phyloP scores from a whole-genome alignment of 2,113 vertebrate species.

The Antennarius striatus region DNA sequence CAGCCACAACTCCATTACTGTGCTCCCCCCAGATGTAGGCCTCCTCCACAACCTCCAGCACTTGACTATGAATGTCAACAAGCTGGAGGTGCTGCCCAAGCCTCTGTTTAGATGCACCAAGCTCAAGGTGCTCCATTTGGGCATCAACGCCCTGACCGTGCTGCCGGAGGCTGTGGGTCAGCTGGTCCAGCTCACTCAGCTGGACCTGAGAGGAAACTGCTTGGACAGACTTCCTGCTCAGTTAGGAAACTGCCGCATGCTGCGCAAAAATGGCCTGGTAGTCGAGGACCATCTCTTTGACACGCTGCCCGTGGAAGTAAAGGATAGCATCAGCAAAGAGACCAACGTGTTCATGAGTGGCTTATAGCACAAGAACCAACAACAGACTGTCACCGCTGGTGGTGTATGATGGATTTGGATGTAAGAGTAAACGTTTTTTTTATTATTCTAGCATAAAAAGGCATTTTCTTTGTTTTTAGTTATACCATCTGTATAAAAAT shows the following conservation, averaged over 20 bases:
- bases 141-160: conserved; percentile 87
- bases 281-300: conserved; percentile 98
- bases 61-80: conserved; percentile 91
- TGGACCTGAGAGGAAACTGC: conserved; percentile 95
- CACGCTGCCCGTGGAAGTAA: conserved; percentile 89
- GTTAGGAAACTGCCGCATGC: conserved; percentile 87
- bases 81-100: conserved; percentile 90
- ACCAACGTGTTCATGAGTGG: conserved; percentile 84
- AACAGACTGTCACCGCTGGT: conserved; percentile 6
- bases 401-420: conserved; percentile 19
- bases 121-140: conserved; percentile 91
- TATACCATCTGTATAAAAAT: conserved; percentile 17
- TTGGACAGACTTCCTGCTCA: conserved; percentile 89
- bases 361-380: conserved; percentile 75
- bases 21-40: conserved; percentile 88
- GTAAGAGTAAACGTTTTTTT: conserved; percentile 11
- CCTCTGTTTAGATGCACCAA: conserved; percentile 91
- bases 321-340: conserved; percentile 91
- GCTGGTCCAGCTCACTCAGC: conserved; percentile 88
- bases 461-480: conserved; percentile 43
- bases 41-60: conserved; percentile 92
- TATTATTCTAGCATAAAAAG: conserved; percentile 28
- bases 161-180: conserved; percentile 90
- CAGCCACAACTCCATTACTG: conserved; percentile 87
- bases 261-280: conserved; percentile 87